Percentiles rank a stretch among this genome's conserved stretches.
phyloP scores from a whole-genome alignment of 2,888 invertebrate species.

The Acanthosepion esculentum region DNA sequence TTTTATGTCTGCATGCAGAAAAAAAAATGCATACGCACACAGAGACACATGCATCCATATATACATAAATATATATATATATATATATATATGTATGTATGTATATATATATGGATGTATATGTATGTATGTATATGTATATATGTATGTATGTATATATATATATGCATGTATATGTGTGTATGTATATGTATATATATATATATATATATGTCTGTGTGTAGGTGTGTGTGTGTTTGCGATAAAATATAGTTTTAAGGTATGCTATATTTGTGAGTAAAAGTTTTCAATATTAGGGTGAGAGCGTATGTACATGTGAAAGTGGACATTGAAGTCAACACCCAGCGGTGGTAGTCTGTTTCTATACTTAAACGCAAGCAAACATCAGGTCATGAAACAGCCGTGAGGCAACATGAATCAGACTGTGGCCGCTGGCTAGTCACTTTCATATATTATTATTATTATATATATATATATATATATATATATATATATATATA shows the following conservation, averaged over 20 bases:
- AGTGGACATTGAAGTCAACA: too few relatives aligned
- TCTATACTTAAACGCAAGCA: too few relatives aligned
- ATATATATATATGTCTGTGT: neutral
- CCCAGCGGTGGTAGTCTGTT: too few relatives aligned
- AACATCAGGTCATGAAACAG: neutral
- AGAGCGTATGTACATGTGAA: too few relatives aligned
- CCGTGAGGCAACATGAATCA: too few relatives aligned
- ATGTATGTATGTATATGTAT: neutral
- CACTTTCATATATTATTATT: neutral
- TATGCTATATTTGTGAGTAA: too few relatives aligned
- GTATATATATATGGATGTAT: neutral
- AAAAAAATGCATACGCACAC: too few relatives aligned
- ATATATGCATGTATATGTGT: too few relatives aligned
- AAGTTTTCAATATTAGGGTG: too few relatives aligned
- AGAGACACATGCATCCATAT: too few relatives aligned
- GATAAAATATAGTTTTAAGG: too few relatives aligned
- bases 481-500: conserved; percentile 33
- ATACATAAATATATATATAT: neutral
- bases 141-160: neutral
- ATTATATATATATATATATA: conserved; percentile 42
- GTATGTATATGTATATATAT: neutral
- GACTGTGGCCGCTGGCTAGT: neutral
- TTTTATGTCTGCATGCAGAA: too few relatives aligned
- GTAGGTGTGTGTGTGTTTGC: neutral
- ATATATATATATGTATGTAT: neutral